Conservation (phyloP, 2,113 vertebrate species). For the Equus quagga region DNA sequence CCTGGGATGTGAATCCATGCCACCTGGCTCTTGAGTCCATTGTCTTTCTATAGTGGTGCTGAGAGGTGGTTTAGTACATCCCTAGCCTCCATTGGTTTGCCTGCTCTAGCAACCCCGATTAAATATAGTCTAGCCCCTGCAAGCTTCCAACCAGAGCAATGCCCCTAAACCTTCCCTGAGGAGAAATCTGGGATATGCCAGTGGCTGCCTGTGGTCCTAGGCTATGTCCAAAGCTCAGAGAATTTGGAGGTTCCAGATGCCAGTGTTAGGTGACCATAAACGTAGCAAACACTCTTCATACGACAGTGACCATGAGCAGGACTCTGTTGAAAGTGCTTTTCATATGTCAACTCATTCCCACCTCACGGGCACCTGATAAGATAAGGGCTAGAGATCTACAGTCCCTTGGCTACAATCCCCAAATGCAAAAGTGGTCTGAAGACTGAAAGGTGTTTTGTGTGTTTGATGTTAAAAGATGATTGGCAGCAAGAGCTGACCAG, state of each 20-base stretch:
- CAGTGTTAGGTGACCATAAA: neutral
- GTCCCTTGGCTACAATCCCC: neutral
- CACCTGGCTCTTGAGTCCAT: neutral
- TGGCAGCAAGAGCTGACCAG: neutral
- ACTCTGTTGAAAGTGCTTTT: neutral
- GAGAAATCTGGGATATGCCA: neutral
- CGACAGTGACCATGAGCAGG: neutral
- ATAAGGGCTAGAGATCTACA: neutral
- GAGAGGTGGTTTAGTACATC: neutral
- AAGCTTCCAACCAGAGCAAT: neutral
- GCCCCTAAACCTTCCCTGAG: neutral
- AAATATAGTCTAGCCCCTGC: neutral
- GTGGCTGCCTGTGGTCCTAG: neutral
- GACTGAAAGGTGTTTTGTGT: neutral
- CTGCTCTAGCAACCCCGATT: neutral
- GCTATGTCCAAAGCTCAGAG: neutral
- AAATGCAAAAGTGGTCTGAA: neutral
- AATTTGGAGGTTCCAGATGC: neutral
- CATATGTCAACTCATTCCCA: neutral
- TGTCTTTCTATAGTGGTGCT: neutral
- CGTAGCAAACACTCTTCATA: neutral
- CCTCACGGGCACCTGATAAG: neutral
- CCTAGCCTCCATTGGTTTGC: neutral
- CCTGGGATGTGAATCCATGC: neutral
- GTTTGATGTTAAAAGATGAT: slow-evolving; percentile 34